Evolutionary conservation across 2,797 vertebrate species (phyloP).

Genomic region (Crotalus adamanteus): DNA sequence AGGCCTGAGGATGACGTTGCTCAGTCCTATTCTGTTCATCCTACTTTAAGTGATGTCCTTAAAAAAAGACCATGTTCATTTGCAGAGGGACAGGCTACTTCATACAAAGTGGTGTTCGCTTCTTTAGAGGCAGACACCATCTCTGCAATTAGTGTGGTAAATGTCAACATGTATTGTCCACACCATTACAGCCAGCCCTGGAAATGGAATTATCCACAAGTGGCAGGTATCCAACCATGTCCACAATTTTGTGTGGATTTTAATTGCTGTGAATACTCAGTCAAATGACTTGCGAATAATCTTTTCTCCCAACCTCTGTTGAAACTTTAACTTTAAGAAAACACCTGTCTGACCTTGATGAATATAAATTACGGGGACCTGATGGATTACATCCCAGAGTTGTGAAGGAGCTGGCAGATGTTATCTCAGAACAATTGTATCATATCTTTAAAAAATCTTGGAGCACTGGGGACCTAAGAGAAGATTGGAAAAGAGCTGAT

Average conservation of each 20-base stretch:
- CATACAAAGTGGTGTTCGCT: neutral
- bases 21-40: neutral
- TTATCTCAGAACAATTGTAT: too few species aligned
- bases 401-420: too few species aligned
- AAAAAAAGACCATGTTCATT: neutral
- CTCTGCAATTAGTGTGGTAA: neutral
- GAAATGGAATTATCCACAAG: neutral
- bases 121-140: neutral
- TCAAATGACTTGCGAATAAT: neutral
- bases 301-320: neutral
- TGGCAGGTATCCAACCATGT: neutral
- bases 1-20: neutral
- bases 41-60: neutral
- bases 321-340: neutral
- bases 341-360: too few species aligned
- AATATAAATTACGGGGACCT: too few species aligned
- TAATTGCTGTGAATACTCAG: neutral
- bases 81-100: neutral
- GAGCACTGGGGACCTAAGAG: too few species aligned
- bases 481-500: too few species aligned
- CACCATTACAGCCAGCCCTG: neutral
- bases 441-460: too few species aligned
- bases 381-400: too few species aligned
- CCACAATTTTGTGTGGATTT: neutral
- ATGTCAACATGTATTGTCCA: neutral